These are phyloP conservation scores for Psittacula echo DNA, from an alignment of 2,797 vertebrate genomes.

Conservation along the genomic window DNA sequence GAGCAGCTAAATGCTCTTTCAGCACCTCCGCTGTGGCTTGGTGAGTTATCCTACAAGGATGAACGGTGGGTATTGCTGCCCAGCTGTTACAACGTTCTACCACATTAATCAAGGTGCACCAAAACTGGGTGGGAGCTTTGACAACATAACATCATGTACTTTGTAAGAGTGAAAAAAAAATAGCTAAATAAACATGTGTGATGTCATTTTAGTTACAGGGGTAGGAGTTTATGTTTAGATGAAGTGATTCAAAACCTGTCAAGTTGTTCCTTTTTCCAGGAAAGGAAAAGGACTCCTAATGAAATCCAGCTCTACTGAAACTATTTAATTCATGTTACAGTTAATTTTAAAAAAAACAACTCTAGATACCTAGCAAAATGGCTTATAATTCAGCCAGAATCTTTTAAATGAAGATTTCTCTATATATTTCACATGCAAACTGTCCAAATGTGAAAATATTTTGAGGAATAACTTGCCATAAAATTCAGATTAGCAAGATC, in stretches of 20 bases:
- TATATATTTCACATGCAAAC: neutral
- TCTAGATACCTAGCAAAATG: neutral
- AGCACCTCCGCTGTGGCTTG: neutral
- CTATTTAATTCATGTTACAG: neutral
- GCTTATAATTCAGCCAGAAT: neutral
- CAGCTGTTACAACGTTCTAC: neutral
- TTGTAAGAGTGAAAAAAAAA: neutral
- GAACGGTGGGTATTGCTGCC: neutral
- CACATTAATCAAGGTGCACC: neutral
- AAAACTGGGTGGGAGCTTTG: neutral
- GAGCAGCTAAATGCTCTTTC: neutral
- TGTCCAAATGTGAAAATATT: neutral
- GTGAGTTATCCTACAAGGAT: neutral
- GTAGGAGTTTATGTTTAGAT: neutral
- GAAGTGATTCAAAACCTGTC: neutral
- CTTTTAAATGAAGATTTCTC: neutral
- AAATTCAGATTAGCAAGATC: slow-evolving; percentile 24
- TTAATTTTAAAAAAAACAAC: neutral
- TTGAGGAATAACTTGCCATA: neutral
- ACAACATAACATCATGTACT: neutral
- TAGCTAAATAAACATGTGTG: neutral
- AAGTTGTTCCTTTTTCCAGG: neutral
- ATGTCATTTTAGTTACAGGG: neutral
- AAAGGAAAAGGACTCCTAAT: neutral
- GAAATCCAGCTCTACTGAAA: neutral